A percentile compares a stretch with the other conserved stretches of the same genome.
phyloP scores from a whole-genome alignment of 2,113 vertebrate genomes.

The Spea bombifrons region DNA sequence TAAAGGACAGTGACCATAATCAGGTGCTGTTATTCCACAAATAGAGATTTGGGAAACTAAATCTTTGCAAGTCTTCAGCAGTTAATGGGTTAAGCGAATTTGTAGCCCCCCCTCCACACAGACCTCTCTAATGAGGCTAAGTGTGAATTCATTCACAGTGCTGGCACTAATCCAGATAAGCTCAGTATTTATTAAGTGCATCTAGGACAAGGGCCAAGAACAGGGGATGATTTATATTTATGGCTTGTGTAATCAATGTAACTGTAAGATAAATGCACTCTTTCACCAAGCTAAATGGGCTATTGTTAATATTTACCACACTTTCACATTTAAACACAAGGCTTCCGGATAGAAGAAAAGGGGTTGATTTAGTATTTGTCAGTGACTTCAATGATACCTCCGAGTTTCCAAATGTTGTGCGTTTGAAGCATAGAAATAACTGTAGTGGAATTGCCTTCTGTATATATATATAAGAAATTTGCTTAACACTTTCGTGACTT shows the following conservation, averaged over 20 bases:
- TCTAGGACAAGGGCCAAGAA: slow-evolving; percentile 49
- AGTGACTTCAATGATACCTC: not conserved
- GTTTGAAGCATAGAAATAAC: too few relatives aligned
- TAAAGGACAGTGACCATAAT: too few relatives aligned
- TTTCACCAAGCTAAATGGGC: slow-evolving; percentile 23
- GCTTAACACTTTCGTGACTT: too few relatives aligned
- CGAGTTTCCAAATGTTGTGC: too few relatives aligned
- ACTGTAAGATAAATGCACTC: slow-evolving; percentile 47
- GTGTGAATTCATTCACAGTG: slow-evolving; percentile 30
- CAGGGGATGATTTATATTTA: slow-evolving; percentile 42
- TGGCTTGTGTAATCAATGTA: slow-evolving; percentile 43
- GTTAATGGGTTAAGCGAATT: too few relatives aligned
- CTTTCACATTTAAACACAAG: not conserved
- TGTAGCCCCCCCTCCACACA: too few relatives aligned
- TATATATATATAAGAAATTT: too few relatives aligned
- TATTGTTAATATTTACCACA: slow-evolving; percentile 23
- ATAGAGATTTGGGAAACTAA: too few relatives aligned
- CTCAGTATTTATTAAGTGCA: slow-evolving; percentile 35
- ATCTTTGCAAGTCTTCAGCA: too few relatives aligned
- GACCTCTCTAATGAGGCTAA: slow-evolving; percentile 24
- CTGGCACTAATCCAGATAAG: slow-evolving; percentile 37
- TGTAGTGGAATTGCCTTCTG: too few relatives aligned
- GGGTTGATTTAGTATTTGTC: not conserved
- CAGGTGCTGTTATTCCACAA: too few relatives aligned
- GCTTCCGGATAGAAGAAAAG: slow-evolving; percentile 4